Percentiles rank a stretch among this genome's conserved stretches.
phyloP scores from a whole-genome alignment of 2,888 invertebrate genomes.

The Drosophila phalerata region DNA sequence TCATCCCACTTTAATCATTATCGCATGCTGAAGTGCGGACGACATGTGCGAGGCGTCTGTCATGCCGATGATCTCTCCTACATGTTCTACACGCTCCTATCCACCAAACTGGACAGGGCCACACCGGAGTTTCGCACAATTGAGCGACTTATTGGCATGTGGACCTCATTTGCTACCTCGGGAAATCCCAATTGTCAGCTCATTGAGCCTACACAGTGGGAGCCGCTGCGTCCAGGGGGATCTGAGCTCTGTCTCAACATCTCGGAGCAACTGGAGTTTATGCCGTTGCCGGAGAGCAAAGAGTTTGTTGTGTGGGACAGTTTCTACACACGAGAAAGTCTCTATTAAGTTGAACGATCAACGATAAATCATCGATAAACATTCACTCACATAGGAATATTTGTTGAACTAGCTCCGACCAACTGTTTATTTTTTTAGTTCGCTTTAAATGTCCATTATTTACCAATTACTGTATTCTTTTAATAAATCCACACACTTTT shows the following conservation, averaged over 20 bases:
- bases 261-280: slow-evolving; percentile 73
- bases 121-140: slow-evolving; percentile 80
- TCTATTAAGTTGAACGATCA: slow-evolving; percentile 40
- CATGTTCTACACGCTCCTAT: slow-evolving; percentile 76
- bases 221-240: slow-evolving; percentile 64
- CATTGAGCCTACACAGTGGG: slow-evolving; percentile 72
- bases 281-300: slow-evolving; percentile 74
- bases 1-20: slow-evolving; percentile 82
- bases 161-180: slow-evolving; percentile 81
- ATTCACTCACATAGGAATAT: background rate
- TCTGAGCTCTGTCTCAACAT: slow-evolving; percentile 80
- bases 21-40: slow-evolving; percentile 78
- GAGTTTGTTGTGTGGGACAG: slow-evolving; percentile 79
- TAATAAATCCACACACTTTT: slow-evolving; percentile 4
- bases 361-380: slow-evolving; percentile 2
- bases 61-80: slow-evolving; percentile 85
- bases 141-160: slow-evolving; percentile 83
- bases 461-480: slow-evolving; percentile 1
- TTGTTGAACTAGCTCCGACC: background rate
- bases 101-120: slow-evolving; percentile 61
- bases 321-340: slow-evolving; percentile 71
- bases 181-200: slow-evolving; percentile 82
- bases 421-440: background rate
- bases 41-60: slow-evolving; percentile 74
- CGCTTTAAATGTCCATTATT: slow-evolving; percentile 12